Conservation (phyloP, 92 coral and sea anemone genomes). For the Galaxea fascicularis region DNA sequence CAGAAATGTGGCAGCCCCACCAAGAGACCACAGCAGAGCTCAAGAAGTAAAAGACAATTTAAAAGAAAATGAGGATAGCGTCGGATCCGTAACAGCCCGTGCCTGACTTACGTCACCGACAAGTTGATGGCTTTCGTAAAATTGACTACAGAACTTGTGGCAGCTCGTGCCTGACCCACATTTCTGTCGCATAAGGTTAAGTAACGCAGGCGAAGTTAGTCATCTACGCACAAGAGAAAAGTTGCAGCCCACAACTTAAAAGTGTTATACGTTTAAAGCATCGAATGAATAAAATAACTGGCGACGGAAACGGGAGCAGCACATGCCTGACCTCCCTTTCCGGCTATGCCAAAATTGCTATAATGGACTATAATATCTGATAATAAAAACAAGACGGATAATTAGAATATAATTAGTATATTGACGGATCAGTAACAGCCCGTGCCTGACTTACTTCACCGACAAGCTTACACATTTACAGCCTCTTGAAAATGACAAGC, state of each 20-base stretch:
- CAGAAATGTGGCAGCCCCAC: constrained; percentile 19
- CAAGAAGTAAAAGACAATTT: neutral
- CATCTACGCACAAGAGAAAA: no score
- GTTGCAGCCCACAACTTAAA: neutral
- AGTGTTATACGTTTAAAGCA: neutral
- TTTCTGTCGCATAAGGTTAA: neutral
- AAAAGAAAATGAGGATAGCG: neutral
- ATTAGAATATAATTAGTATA: neutral
- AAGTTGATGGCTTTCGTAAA: neutral
- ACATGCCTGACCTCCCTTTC: neutral
- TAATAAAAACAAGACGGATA: neutral
- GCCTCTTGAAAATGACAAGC: neutral
- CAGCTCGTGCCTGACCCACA: constrained; percentile 10
- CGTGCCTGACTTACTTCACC: neutral
- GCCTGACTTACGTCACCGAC: constrained; percentile 11
- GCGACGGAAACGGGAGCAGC: neutral
- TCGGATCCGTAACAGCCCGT: constrained; percentile 3
- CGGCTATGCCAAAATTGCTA: constrained; percentile 1
- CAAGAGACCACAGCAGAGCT: neutral
- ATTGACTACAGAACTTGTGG: neutral
- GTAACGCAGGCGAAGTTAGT: neutral
- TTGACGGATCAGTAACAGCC: constrained; percentile 10
- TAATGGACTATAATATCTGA: neutral
- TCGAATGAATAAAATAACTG: neutral
- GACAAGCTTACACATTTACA: constrained; percentile 1